These are phyloP conservation scores for Plodia interpunctella DNA, from an alignment of 1,140 invertebrate species.

Conservation along the genomic window DNA sequence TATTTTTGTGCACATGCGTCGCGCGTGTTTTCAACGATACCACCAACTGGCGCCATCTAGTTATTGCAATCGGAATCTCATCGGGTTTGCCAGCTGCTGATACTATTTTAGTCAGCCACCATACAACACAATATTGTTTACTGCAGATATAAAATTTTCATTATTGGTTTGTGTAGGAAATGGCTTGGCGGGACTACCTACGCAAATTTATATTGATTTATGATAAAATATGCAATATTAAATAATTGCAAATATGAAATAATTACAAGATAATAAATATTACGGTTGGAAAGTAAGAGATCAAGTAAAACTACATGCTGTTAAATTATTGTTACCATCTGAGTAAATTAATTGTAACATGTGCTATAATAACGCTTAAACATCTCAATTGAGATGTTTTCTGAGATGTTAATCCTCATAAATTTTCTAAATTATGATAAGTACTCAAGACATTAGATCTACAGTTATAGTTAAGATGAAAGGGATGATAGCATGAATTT, in stretches of 20 bases:
- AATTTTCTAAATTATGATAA: no score
- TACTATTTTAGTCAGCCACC: conserved; percentile 62
- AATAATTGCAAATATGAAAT: no score
- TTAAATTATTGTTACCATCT: no score
- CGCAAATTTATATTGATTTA: neutral
- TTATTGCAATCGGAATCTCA: conserved; percentile 39
- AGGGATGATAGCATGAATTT: conserved; percentile 26
- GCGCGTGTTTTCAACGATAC: conserved; percentile 32
- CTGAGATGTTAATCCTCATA: no score
- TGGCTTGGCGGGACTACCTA: neutral
- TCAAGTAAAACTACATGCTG: no score
- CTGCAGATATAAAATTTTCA: conserved; percentile 12
- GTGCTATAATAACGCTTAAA: no score
- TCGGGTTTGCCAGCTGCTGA: conserved; percentile 54
- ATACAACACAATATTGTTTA: conserved; percentile 29
- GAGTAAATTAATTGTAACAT: no score
- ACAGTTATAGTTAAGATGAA: neutral
- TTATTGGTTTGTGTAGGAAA: conserved; percentile 10
- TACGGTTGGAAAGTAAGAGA: no score
- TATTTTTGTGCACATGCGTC: conserved; percentile 67
- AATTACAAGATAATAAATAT: no score
- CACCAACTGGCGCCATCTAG: conserved; percentile 63
- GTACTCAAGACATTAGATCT: no score
- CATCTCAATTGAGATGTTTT: no score
- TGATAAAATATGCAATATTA: no score